Percentiles rank a stretch among this genome's conserved stretches.
phyloP scores from a whole-genome alignment of 30 jellyfish, hydroid and myxozoan genomes.

The Pelagia noctiluca region DNA sequence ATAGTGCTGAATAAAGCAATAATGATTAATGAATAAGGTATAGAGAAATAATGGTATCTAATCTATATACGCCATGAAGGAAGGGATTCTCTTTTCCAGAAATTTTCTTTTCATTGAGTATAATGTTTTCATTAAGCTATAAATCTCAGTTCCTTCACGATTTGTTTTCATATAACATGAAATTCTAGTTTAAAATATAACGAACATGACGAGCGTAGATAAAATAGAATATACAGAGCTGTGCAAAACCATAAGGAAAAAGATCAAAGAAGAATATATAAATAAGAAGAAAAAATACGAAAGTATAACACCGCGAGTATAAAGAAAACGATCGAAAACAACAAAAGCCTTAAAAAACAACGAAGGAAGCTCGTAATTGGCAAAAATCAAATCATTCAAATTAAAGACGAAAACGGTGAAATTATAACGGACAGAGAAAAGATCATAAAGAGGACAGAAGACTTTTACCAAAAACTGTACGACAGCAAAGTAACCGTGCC shows the following conservation, averaged over 20 bases:
- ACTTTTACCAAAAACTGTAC: not conserved
- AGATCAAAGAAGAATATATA: slow-evolving; percentile 1
- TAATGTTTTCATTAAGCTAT: too few species aligned
- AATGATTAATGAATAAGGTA: too few species aligned
- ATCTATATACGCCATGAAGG: too few species aligned
- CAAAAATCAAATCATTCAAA: not conserved
- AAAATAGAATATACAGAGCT: slow-evolving; percentile 1
- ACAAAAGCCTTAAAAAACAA: slow-evolving; percentile 1
- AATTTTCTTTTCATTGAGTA: too few species aligned
- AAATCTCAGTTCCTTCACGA: too few species aligned
- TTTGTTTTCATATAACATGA: too few species aligned
- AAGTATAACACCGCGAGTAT: not conserved
- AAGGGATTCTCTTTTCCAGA: too few species aligned
- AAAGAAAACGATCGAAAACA: slow-evolving; percentile 2
- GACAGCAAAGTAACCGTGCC: slow-evolving; percentile 9
- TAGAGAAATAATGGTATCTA: too few species aligned
- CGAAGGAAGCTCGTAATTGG: slow-evolving; percentile 8
- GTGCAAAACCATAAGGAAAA: not conserved
- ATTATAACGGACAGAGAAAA: not conserved
- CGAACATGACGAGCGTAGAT: slow-evolving; percentile 8
- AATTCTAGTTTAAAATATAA: too few species aligned
- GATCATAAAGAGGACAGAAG: slow-evolving; percentile 5
- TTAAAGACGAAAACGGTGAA: slow-evolving; percentile 3
- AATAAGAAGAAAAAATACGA: too few species aligned
- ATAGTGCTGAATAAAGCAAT: too few species aligned